Percentiles rank a stretch among this genome's conserved stretches.
These are phyloP conservation scores for Chrysina gloriosa DNA, from an alignment of 2,888 invertebrate genomes.

Conservation along the genomic window DNA sequence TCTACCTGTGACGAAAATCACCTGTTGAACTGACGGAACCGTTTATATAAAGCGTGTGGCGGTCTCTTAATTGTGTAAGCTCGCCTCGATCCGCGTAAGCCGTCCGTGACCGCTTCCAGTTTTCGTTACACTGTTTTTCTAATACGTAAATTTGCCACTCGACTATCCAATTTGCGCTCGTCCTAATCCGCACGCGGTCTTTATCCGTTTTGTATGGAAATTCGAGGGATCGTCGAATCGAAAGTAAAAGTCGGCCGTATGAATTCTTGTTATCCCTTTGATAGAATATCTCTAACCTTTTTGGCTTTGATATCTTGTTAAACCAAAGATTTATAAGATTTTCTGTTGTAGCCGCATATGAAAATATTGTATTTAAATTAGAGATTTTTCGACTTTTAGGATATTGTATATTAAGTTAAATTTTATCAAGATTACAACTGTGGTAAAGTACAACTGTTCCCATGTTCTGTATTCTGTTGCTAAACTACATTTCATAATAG, in stretches of 20 bases:
- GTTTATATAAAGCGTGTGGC: conserved; percentile 45
- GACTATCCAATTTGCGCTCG: conserved; percentile 33
- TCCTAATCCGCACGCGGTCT: conserved; percentile 30
- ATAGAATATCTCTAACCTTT: background rate
- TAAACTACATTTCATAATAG: too few relatives aligned
- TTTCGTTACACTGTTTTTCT: conserved; percentile 35
- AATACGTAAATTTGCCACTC: conserved; percentile 36
- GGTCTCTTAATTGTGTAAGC: conserved; percentile 51
- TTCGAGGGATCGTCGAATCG: conserved; percentile 13
- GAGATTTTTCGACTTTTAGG: too few relatives aligned
- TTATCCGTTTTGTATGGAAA: conserved; percentile 30
- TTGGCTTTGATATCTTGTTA: background rate
- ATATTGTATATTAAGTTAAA: too few relatives aligned
- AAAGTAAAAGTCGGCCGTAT: conserved; percentile 20
- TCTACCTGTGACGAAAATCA: conserved; percentile 49
- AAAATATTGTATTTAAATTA: too few relatives aligned
- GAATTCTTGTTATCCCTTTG: conserved; percentile 21
- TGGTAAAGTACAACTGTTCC: too few relatives aligned
- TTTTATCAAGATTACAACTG: too few relatives aligned
- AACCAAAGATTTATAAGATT: conserved; percentile 1
- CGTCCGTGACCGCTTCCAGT: conserved; percentile 42
- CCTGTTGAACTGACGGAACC: conserved; percentile 50
- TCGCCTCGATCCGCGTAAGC: conserved; percentile 48
- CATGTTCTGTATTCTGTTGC: too few relatives aligned
- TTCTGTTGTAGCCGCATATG: background rate